A percentile compares a stretch with the other conserved stretches of the same genome.
Conservation (phyloP, 1,140 invertebrate genomes). For the Apis mellifera region Amel_HAv3.1 CM009934.2:9195001-9195500, state of each 20-base stretch:
- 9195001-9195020: background rate
- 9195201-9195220: no score
- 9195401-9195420: background rate
- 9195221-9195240: no score
- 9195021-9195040: background rate
- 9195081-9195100: background rate
- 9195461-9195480: background rate
- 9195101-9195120: no score
- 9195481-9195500: conserved; percentile 8
- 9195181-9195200: no score
- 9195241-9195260: background rate
- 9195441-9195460: background rate
- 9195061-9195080: background rate
- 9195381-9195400: background rate
- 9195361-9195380: background rate
- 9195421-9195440: background rate
- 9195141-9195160: no score
- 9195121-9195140: no score
- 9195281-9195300: background rate
- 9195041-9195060: background rate
- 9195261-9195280: background rate
- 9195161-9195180: no score
- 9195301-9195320: background rate
- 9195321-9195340: background rate
- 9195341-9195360: background rate